phyloP scores from a whole-genome alignment of 2,113 vertebrate genomes.

The Saguinus imperator region DNA sequence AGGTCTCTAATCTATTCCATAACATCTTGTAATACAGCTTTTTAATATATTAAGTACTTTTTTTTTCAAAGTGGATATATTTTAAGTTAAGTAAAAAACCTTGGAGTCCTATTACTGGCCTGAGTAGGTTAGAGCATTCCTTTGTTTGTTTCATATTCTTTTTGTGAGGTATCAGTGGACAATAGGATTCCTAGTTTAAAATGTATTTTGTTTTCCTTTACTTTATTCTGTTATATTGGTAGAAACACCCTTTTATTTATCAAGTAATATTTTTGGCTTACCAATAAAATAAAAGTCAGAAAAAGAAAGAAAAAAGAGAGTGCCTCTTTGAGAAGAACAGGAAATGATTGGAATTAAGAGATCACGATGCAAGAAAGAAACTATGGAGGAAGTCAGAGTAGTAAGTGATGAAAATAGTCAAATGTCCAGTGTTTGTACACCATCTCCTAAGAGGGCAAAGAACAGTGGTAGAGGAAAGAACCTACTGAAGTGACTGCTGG shows the following conservation, averaged over 20 bases:
- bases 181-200: background rate
- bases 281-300: background rate
- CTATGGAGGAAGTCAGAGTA: background rate
- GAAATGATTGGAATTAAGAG: background rate
- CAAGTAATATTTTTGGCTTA: background rate
- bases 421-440: too few species aligned
- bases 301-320: background rate
- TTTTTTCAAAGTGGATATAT: background rate
- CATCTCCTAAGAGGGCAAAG: background rate
- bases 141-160: background rate
- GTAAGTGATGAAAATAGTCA: background rate
- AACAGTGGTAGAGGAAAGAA: background rate
- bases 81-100: conserved; percentile 2
- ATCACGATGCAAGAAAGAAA: background rate
- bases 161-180: background rate
- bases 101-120: background rate
- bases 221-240: background rate
- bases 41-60: background rate
- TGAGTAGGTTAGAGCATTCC: background rate
- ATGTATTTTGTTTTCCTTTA: background rate
- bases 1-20: too few species aligned
- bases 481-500: background rate
- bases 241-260: background rate
- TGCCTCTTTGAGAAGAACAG: background rate
- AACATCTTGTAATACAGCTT: background rate